These are phyloP conservation scores for Ceratotherium simum DNA, from an alignment of 2,113 vertebrate genomes.

Conservation along the genomic window DNA sequence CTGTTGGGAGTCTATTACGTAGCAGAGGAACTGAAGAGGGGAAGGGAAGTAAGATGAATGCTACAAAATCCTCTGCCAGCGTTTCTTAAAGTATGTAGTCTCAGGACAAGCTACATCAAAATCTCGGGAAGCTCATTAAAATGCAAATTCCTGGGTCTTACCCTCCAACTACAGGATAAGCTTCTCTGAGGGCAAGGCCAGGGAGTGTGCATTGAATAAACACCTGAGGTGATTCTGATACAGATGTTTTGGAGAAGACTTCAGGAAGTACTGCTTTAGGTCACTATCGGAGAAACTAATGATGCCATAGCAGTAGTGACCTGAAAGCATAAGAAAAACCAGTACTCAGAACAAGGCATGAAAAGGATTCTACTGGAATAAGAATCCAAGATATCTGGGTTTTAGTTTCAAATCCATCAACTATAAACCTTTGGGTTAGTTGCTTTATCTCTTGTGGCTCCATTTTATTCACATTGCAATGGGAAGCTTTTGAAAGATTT, in stretches of 20 bases:
- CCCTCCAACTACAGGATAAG: background rate
- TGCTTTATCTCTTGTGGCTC: background rate
- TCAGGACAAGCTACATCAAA: background rate
- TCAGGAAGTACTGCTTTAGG: background rate
- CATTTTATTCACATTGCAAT: slow-evolving; percentile 20
- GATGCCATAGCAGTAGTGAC: background rate
- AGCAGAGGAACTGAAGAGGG: background rate
- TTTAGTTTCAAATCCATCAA: background rate
- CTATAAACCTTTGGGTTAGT: background rate
- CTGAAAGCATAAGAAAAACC: slow-evolving; percentile 12
- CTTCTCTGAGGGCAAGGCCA: slow-evolving; percentile 16
- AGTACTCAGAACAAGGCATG: slow-evolving; percentile 25
- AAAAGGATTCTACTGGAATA: background rate
- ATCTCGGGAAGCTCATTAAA: slow-evolving; percentile 28
- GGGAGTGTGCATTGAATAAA: background rate
- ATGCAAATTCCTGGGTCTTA: slow-evolving; percentile 29
- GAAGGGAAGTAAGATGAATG: slow-evolving; percentile 54
- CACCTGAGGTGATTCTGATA: background rate
- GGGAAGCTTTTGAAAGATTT: slow-evolving; percentile 28
- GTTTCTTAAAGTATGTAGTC: slow-evolving; percentile 17
- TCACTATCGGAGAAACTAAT: slow-evolving; percentile 19
- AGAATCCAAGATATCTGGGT: background rate
- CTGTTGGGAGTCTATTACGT: background rate
- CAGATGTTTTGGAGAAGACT: background rate
- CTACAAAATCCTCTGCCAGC: slow-evolving; percentile 12